Conservation (phyloP, 2,797 vertebrate species). For the Lagodon rhomboides region DNA sequence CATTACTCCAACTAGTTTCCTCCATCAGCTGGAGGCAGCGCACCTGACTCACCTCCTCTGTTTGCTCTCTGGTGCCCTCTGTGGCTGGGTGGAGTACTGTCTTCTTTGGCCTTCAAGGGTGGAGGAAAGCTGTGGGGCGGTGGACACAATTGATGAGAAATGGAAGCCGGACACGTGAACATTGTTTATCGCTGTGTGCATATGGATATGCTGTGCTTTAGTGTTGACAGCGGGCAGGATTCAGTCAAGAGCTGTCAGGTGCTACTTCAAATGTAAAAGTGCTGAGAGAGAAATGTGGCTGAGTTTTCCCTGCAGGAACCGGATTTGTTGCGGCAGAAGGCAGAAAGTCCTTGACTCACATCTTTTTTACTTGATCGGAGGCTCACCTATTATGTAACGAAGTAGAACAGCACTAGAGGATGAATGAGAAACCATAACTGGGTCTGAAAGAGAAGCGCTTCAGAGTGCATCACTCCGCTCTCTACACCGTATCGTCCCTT, state of each 20-base stretch:
- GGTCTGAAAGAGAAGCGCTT: conserved; percentile 25
- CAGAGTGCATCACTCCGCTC: conserved; percentile 13
- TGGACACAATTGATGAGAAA: background rate
- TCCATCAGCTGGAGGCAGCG: background rate
- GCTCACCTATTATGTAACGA: conserved; percentile 54
- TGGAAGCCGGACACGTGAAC: background rate
- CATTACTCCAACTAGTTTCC: background rate
- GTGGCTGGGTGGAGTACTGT: conserved; percentile 66
- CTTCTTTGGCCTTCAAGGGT: conserved; percentile 71
- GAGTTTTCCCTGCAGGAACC: conserved; percentile 21
- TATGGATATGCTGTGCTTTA: background rate
- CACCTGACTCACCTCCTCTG: conserved; percentile 66
- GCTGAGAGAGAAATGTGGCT: background rate
- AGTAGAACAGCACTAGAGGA: conserved; percentile 30
- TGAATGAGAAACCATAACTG: conserved; percentile 47
- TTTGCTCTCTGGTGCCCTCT: conserved; percentile 59
- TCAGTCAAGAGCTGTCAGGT: too few species aligned
- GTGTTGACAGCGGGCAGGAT: background rate
- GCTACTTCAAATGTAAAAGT: background rate
- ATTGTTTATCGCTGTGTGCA: background rate
- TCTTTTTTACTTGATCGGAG: conserved; percentile 15
- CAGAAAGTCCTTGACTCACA: conserved; percentile 60
- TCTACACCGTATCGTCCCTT: background rate
- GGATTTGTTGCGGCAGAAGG: conserved; percentile 25
- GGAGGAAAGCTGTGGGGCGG: conserved; percentile 75